Evolutionary conservation across 2,797 vertebrate species (phyloP).

Genomic region (Arrhamphus sclerolepis): DNA sequence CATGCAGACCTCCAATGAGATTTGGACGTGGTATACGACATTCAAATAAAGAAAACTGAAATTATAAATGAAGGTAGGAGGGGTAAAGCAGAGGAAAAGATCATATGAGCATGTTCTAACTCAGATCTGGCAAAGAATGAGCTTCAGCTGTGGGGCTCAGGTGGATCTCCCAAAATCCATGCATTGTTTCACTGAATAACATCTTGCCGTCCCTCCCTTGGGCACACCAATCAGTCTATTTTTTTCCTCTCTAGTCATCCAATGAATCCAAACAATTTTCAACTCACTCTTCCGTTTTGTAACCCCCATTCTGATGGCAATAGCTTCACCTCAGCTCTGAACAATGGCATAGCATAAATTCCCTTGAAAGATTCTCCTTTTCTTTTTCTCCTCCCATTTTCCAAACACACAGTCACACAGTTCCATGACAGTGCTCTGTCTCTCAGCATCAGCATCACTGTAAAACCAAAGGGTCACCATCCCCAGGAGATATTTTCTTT

Average conservation of each 20-base stretch:
- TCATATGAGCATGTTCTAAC: conserved; percentile 26
- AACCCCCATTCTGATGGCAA: not conserved
- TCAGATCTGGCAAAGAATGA: conserved; percentile 45
- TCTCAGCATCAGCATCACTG: conserved; percentile 42
- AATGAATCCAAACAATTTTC: not conserved
- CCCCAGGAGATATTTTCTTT: conserved; percentile 27
- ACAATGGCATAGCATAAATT: not conserved
- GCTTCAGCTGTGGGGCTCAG: conserved; percentile 54
- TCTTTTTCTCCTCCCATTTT: not conserved
- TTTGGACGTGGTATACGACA: not conserved
- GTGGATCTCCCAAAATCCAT: conserved; percentile 36
- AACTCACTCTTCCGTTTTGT: not conserved
- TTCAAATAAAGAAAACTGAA: not conserved
- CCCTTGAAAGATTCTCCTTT: not conserved
- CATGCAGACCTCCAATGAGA: too few relatives aligned
- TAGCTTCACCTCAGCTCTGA: not conserved
- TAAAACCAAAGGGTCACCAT: conserved; percentile 37
- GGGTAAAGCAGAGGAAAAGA: not conserved
- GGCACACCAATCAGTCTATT: conserved; percentile 1
- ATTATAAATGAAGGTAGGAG: not conserved
- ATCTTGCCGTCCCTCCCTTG: not conserved
- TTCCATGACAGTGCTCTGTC: conserved; percentile 19
- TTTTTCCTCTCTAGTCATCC: not conserved
- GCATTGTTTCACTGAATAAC: conserved; percentile 23
- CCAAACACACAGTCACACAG: conserved; percentile 3